A percentile compares a stretch with the other conserved stretches of the same genome.
Conservation (phyloP, 2,113 vertebrate species). For the Rutilus rutilus region DNA sequence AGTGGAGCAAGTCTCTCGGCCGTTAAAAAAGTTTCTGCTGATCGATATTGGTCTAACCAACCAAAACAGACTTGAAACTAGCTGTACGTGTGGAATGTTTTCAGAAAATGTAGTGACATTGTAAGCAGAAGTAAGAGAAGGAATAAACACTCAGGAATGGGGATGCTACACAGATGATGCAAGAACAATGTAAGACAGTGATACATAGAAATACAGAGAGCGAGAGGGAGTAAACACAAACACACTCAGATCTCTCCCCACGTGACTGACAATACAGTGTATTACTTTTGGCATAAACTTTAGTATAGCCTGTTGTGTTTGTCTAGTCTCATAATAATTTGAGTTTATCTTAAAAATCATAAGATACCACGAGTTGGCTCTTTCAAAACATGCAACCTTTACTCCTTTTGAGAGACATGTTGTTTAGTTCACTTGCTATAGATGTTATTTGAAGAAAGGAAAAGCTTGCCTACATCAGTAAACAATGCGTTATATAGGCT, state of each 20-base stretch:
- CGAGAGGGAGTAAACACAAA: conserved; percentile 12
- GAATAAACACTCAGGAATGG: conserved; percentile 14
- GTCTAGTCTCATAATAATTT: neutral
- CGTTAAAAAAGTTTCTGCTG: neutral
- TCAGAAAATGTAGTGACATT: conserved; percentile 4
- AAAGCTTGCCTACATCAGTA: neutral
- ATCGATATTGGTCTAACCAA: conserved; percentile 22
- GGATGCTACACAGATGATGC: conserved; percentile 36
- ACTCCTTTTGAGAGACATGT: neutral
- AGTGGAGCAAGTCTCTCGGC: conserved; percentile 6
- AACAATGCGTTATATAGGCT: neutral
- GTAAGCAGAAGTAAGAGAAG: conserved; percentile 14
- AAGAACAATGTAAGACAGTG: conserved; percentile 37
- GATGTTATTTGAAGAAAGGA: neutral
- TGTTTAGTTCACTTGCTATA: neutral
- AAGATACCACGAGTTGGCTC: neutral
- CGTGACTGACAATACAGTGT: neutral
- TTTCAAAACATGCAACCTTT: neutral
- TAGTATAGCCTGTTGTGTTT: neutral
- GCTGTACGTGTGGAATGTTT: neutral
- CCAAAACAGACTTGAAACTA: neutral
- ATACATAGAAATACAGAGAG: conserved; percentile 1
- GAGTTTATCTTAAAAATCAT: neutral
- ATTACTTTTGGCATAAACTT: neutral
- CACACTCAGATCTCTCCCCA: neutral